Conservation (phyloP, 2,797 vertebrate genomes). For the Alosa sapidissima region DNA sequence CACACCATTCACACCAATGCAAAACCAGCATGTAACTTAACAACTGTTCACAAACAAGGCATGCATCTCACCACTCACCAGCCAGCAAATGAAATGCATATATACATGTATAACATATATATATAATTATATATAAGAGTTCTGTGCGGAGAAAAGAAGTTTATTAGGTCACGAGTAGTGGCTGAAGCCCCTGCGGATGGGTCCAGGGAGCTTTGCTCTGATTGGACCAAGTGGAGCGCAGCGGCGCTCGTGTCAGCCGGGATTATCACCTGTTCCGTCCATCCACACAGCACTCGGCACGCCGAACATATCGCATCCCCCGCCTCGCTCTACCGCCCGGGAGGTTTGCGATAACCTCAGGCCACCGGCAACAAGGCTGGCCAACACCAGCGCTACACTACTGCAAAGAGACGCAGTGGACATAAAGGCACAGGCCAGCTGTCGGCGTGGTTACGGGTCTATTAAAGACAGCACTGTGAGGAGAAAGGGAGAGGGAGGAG, state of each 20-base stretch:
- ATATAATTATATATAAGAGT: too few species aligned
- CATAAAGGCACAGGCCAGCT: background rate
- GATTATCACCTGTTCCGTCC: conserved; percentile 64
- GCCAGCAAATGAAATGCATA: background rate
- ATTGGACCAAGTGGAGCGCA: conserved; percentile 64
- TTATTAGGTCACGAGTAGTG: conserved; percentile 44
- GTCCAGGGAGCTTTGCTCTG: conserved; percentile 62
- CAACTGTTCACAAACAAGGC: background rate
- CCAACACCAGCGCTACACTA: background rate
- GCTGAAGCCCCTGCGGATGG: conserved; percentile 53
- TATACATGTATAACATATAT: background rate
- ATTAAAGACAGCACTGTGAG: background rate
- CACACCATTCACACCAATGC: background rate
- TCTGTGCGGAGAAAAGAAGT: background rate
- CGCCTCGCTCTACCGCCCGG: conserved; percentile 29
- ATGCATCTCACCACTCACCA: background rate
- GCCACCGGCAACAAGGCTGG: background rate
- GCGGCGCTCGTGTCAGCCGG: conserved; percentile 63
- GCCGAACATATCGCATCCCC: conserved; percentile 53
- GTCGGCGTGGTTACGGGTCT: background rate
- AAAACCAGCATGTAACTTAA: background rate
- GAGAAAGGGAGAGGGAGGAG: background rate
- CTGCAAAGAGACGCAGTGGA: background rate
- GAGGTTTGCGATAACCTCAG: background rate
- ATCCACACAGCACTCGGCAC: conserved; percentile 56